Conservation (phyloP, 2,113 vertebrate species). For the Leucoraja erinaceus region DNA sequence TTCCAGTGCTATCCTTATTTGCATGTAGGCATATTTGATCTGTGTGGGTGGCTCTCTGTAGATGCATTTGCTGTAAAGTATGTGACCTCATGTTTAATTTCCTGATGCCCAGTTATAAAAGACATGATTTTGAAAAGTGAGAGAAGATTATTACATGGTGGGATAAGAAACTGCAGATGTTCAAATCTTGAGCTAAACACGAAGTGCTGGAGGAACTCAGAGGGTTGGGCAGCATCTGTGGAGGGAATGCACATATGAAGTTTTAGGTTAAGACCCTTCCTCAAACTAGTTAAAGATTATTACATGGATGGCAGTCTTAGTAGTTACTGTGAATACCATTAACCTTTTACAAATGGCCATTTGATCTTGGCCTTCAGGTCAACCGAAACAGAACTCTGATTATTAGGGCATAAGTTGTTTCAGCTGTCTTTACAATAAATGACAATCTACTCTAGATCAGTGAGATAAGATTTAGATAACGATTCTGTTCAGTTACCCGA, state of each 20-base stretch:
- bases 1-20: neutral
- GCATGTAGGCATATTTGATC: neutral
- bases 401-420: too few species aligned
- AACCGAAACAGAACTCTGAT: neutral
- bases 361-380: neutral
- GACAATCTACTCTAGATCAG: too few species aligned
- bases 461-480: neutral
- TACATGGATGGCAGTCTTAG: neutral
- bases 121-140: neutral
- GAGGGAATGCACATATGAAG: too few species aligned
- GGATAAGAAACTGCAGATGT: too few species aligned
- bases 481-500: neutral
- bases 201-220: too few species aligned
- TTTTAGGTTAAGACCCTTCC: too few species aligned
- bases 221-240: too few species aligned
- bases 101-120: neutral
- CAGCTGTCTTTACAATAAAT: too few species aligned
- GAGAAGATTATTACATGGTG: neutral
- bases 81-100: neutral
- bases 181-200: too few species aligned
- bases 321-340: neutral
- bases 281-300: neutral
- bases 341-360: neutral
- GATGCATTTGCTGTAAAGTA: too few species aligned
- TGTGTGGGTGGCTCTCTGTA: neutral